Percentiles rank a stretch among this genome's conserved stretches.
Evolutionary conservation across 2,113 vertebrate genomes (phyloP).

Genomic region (Thymallus thymallus): DNA sequence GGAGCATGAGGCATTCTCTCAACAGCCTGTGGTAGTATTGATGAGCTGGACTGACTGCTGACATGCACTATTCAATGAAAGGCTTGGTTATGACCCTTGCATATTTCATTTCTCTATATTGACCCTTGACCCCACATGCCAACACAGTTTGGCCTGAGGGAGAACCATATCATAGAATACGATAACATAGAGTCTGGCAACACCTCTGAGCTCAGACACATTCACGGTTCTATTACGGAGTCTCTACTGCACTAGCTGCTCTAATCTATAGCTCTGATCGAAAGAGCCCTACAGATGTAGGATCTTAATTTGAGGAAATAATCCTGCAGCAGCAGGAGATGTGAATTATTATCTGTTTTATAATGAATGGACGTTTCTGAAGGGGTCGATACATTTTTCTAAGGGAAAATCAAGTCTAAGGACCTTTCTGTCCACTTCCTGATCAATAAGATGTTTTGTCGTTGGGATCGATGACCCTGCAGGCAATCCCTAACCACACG

Average conservation of each 20-base stretch:
- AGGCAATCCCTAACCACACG: not conserved
- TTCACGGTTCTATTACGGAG: too few species aligned
- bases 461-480: not conserved
- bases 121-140: too few species aligned
- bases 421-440: not conserved
- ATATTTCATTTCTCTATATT: slow-evolving; percentile 27
- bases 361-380: too few species aligned
- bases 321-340: too few species aligned
- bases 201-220: not conserved
- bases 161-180: not conserved
- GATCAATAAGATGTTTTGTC: not conserved
- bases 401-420: too few species aligned
- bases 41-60: slow-evolving; percentile 58
- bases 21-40: slow-evolving; percentile 66
- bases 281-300: too few species aligned
- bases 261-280: too few species aligned
- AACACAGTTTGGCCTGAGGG: slow-evolving; percentile 39
- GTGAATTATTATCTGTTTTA: too few species aligned
- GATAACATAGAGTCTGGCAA: not conserved
- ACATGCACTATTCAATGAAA: slow-evolving; percentile 44
- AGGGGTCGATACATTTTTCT: too few species aligned
- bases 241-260: too few species aligned
- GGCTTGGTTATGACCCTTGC: slow-evolving; percentile 54
- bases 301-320: too few species aligned
- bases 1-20: too few species aligned